Evolutionary conservation across 2,797 vertebrate species (phyloP).

Genomic region (Pachyuromys duprasi): DNA sequence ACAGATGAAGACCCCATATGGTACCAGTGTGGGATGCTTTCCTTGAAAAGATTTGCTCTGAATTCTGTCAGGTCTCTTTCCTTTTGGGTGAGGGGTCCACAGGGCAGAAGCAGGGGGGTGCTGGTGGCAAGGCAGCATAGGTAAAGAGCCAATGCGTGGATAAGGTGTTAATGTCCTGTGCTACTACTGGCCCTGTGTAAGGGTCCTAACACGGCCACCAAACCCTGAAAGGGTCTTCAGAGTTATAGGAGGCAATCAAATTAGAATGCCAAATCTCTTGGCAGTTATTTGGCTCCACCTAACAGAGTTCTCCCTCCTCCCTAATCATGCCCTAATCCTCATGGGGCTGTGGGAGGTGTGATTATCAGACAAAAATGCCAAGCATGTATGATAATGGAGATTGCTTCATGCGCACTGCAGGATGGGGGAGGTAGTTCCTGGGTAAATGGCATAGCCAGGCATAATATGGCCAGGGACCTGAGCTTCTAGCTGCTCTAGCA

Average conservation of each 20-base stretch:
- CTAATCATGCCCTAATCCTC: slow-evolving; percentile 77
- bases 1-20: neutral
- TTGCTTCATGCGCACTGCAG: slow-evolving; percentile 58
- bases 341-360: slow-evolving; percentile 62
- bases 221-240: neutral
- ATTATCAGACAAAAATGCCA: slow-evolving; percentile 82
- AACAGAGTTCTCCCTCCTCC: slow-evolving; percentile 60
- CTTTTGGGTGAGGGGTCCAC: neutral
- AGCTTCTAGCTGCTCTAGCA: neutral
- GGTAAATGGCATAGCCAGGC: neutral
- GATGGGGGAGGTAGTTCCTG: neutral
- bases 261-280: slow-evolving; percentile 46
- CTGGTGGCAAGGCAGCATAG: neutral
- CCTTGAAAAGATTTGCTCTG: neutral
- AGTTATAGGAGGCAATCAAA: slow-evolving; percentile 46
- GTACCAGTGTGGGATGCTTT: fast-evolving
- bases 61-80: neutral
- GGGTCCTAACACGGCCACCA: neutral
- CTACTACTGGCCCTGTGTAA: neutral
- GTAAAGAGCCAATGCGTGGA: fast-evolving
- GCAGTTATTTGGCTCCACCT: slow-evolving; percentile 34
- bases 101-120: neutral
- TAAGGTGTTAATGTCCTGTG: neutral
- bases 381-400: slow-evolving; percentile 76
- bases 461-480: neutral